Percentiles rank a stretch among this genome's conserved stretches.
These are phyloP conservation scores for Dasyornis broadbenti DNA, from an alignment of 2,113 vertebrate species.

Conservation along the genomic window DNA sequence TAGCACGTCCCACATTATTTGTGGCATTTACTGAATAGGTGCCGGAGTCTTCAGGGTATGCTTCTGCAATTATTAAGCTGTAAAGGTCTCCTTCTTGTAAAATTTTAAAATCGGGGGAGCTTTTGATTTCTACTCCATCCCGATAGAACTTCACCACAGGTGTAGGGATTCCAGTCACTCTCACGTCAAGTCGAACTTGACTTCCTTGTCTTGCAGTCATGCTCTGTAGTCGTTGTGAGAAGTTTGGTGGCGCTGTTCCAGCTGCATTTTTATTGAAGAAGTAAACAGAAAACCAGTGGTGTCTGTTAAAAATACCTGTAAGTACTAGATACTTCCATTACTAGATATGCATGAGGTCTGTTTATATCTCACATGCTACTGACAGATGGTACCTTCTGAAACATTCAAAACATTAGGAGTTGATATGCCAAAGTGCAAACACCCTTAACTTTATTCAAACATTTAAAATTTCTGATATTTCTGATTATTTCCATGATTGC, in stretches of 20 bases:
- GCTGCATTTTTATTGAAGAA: conserved; percentile 66
- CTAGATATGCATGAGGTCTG: not conserved
- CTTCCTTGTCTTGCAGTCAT: conserved; percentile 91
- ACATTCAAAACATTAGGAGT: not conserved
- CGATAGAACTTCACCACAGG: conserved; percentile 97
- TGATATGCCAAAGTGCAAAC: not conserved
- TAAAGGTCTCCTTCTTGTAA: conserved; percentile 91
- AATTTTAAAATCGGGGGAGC: conserved; percentile 95
- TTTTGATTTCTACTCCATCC: conserved; percentile 98
- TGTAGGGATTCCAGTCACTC: conserved; percentile 94
- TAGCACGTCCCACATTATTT: conserved; percentile 94
- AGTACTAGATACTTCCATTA: not conserved
- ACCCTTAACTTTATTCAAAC: not conserved
- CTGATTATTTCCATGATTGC: not conserved
- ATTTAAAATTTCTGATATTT: not conserved
- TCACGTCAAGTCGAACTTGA: conserved; percentile 91
- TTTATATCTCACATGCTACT: not conserved
- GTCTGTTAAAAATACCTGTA: not conserved
- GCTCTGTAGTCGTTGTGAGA: conserved; percentile 93
- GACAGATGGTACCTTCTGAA: not conserved
- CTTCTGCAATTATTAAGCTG: conserved; percentile 93
- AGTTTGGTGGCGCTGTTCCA: conserved; percentile 91
- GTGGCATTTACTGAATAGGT: conserved; percentile 94
- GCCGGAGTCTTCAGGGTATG: conserved; percentile 94
- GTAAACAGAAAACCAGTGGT: not conserved